These are phyloP conservation scores for Darevskia mixta DNA, from an alignment of 2,797 vertebrate genomes.

Conservation along the genomic window DNA sequence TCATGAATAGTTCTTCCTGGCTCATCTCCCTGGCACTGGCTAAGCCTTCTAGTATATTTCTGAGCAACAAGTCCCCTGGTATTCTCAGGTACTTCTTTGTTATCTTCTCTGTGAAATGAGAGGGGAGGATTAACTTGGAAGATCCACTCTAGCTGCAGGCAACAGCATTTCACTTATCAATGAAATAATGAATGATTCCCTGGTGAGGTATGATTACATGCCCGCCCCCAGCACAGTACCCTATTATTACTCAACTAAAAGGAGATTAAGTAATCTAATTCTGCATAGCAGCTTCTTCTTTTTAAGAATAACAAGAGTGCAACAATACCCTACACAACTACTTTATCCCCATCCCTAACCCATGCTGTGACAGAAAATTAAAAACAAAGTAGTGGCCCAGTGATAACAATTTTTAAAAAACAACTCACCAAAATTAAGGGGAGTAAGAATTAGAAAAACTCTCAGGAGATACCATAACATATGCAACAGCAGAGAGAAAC, in stretches of 20 bases:
- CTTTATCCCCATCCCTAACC: constrained; percentile 12
- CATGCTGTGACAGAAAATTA: constrained; percentile 34
- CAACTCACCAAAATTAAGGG: constrained; percentile 4
- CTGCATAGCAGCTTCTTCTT: background rate
- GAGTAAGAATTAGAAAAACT: constrained; percentile 41
- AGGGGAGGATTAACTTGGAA: constrained; percentile 49
- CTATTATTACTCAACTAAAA: constrained; percentile 64
- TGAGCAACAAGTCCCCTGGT: constrained; percentile 43
- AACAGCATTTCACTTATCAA: constrained; percentile 61
- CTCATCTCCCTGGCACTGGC: constrained; percentile 39
- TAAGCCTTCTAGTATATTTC: constrained; percentile 54
- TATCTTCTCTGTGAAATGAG: constrained; percentile 56
- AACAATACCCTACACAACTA: constrained; percentile 53
- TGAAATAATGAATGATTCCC: constrained; percentile 54
- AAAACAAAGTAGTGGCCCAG: background rate
- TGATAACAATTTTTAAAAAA: constrained; percentile 10
- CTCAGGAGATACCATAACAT: constrained; percentile 22
- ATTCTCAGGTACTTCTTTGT: constrained; percentile 60
- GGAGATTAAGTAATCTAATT: constrained; percentile 48
- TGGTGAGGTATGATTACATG: constrained; percentile 52
- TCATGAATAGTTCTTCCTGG: constrained; percentile 46
- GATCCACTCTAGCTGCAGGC: constrained; percentile 42
- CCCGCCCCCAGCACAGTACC: constrained; percentile 56
- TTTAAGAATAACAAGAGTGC: constrained; percentile 10
- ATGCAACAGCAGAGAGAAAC: constrained; percentile 18